A percentile compares a stretch with the other conserved stretches of the same genome.
phyloP scores from a whole-genome alignment of 2,113 vertebrate species.

The Shinisaurus crocodilurus region DNA sequence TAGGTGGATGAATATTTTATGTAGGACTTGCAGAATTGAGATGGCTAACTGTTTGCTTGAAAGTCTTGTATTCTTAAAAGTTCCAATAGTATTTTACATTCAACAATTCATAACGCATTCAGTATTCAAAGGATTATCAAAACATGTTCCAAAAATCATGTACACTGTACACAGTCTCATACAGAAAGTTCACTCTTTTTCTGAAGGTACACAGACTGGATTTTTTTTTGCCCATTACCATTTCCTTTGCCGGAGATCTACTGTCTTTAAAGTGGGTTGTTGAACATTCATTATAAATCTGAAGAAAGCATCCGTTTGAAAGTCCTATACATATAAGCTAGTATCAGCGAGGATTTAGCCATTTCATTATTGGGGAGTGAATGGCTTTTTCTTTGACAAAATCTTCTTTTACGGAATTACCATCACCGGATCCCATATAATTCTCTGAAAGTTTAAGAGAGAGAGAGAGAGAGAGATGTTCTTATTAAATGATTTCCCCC shows the following conservation, averaged over 20 bases:
- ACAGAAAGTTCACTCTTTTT: slow-evolving; percentile 65
- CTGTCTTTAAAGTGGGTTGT: slow-evolving; percentile 65
- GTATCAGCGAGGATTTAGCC: slow-evolving; percentile 91
- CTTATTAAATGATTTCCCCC: background rate
- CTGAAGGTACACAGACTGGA: slow-evolving; percentile 57
- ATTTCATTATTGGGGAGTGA: slow-evolving; percentile 79
- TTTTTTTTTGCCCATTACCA: slow-evolving; percentile 65
- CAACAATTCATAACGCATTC: slow-evolving; percentile 63
- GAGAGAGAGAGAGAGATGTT: background rate
- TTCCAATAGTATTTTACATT: slow-evolving; percentile 67
- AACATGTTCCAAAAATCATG: slow-evolving; percentile 68
- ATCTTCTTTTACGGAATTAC: slow-evolving; percentile 79
- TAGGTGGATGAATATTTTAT: background rate
- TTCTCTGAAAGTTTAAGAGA: slow-evolving; percentile 72
- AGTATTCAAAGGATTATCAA: slow-evolving; percentile 60
- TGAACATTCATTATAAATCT: slow-evolving; percentile 56
- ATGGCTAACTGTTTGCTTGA: slow-evolving; percentile 23
- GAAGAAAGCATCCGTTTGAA: slow-evolving; percentile 51
- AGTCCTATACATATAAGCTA: slow-evolving; percentile 32
- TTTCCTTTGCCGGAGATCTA: slow-evolving; percentile 62
- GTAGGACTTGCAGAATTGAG: background rate
- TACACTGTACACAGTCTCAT: slow-evolving; percentile 67
- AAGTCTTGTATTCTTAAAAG: slow-evolving; percentile 1
- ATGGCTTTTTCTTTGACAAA: slow-evolving; percentile 74
- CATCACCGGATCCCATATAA: slow-evolving; percentile 90